Base-by-base conservation (phyloP, 2,888 invertebrate species). In the Dryobota labecula region DNA sequence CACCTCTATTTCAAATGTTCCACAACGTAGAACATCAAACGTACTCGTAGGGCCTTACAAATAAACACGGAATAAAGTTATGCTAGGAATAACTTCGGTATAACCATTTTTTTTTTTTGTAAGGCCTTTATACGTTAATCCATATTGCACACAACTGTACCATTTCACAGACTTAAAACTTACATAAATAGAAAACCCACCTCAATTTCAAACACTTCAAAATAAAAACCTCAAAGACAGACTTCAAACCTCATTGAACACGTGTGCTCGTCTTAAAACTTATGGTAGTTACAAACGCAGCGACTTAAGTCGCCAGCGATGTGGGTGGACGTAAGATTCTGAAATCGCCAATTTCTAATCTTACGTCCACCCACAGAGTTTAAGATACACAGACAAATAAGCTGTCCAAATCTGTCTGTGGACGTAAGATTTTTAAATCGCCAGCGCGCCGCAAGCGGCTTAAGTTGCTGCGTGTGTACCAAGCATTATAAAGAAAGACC, bases 41-140 rank as follows among this genome's bases (percentile, higher is more conserved):
- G 27, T 63, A 30, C 30, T 64, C 11, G 7, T 33, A 38, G 65
- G n/a, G n/a, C n/a, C n/a, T n/a, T n/a, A n/a, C n/a, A n/a, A n/a
- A n/a, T n/a, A n/a, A n/a, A n/a, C n/a, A n/a, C n/a, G n/a, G n/a
- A n/a, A n/a, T n/a, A n/a, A n/a, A n/a, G n/a, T n/a, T n/a, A n/a
- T n/a, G n/a, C n/a, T n/a, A n/a, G n/a, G n/a, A n/a, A n/a, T n/a
- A n/a, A n/a, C n/a, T n/a, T n/a, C n/a, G n/a, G n/a, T n/a, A n/a
- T n/a, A n/a, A n/a, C n/a, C n/a, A n/a, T n/a, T n/a, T n/a, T n/a
- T n/a, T n/a, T n/a, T n/a, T n/a, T n/a, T n/a, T n/a, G n/a, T n/a
- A n/a, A n/a, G n/a, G n/a, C n/a, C n/a, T n/a, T n/a, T n/a, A n/a
- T n/a, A 38, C 15, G 47, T 47, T 41, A 49, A 66, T 41, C 49